phyloP scores from a whole-genome alignment of 2,797 vertebrate species.

The Lagocephalus sceleratus region DNA sequence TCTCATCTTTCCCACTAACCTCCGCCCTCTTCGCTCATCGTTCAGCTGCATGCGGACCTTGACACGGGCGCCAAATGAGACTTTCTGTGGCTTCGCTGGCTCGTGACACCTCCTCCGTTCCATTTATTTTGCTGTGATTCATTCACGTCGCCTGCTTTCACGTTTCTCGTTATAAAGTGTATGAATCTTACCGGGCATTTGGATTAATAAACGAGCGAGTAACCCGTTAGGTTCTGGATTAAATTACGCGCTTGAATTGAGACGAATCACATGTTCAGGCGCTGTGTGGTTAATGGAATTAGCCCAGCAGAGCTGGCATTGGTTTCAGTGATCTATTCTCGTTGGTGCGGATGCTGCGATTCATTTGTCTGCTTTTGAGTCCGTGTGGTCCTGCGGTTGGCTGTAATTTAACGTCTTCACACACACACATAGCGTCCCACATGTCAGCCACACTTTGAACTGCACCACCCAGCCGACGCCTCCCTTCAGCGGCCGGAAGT shows the following conservation, averaged over 20 bases:
- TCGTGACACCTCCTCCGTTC: constrained; percentile 1
- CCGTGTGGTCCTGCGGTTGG: constrained; percentile 44
- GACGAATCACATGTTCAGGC: constrained; percentile 11
- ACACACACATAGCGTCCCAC: constrained; percentile 47
- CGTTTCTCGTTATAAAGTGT: no score
- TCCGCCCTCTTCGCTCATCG: constrained; percentile 41
- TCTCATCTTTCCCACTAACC: constrained; percentile 53
- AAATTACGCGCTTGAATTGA: constrained; percentile 7
- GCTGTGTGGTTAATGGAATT: constrained; percentile 19
- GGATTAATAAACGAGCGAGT: neutral
- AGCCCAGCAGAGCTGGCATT: no score
- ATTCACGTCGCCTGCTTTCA: neutral
- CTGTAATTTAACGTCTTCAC: constrained; percentile 65
- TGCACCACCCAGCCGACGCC: no score
- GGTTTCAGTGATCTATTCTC: constrained; percentile 12
- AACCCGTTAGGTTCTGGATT: neutral
- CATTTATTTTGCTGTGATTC: constrained; percentile 17
- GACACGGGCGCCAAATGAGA: constrained; percentile 24
- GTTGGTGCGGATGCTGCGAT: constrained; percentile 44
- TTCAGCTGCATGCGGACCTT: constrained; percentile 50
- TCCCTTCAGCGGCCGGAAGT: constrained; percentile 45
- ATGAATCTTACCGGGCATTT: neutral
- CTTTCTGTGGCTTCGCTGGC: neutral
- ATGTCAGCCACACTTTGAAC: constrained; percentile 51
- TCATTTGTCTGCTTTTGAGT: constrained; percentile 51